Base-by-base conservation (phyloP, 2,797 vertebrate genomes). In the Helicolenus hilgendorfi region DNA sequence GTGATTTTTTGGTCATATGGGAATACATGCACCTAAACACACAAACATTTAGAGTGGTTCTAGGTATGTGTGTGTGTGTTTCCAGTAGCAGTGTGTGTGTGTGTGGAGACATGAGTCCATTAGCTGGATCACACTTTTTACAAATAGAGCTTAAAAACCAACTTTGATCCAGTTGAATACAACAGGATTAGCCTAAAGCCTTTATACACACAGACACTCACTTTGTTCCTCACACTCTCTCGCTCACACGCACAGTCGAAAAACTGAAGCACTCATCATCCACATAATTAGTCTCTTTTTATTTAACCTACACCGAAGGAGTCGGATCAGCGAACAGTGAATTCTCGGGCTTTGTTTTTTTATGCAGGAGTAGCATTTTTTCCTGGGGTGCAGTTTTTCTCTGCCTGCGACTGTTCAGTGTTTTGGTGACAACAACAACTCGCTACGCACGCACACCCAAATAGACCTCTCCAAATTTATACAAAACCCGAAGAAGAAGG, bases 91-190 rank as follows among this genome's bases (percentile, higher is more conserved):
- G 35, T 2, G 3, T 65, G 62, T 64, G 79, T 58, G 35, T 72
- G 79, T 62, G 35, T 72, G 18, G 63, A 87, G 80, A 85, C 70
- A 70, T 86, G 72, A 84, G 82, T 84, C 83, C 84, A 89, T 91
- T 89, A 88, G 78, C n/a, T 59, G 41, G 78, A 86, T 83, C 81
- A 63, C 74, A 62, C 56, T 81, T 88, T 90, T 84, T 80, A 84
- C 86, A 94, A 94, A 79, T 72, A 78, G 88, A 84, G 79, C 87
- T 92, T 90, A 87, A 88, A 92, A 85, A 77, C 18, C 86, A 89
- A 90, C 94, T 93, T 91, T 94, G 93, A 95, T 92, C 93, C 92
- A 83, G 62, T 22, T 79, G 77, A 94, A 90, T 89, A 92, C 87
- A 94, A 88, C 89, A 71, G 93, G 89, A 94, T 94, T 91, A 93